A percentile compares a stretch with the other conserved stretches of the same genome.
phyloP scores from a whole-genome alignment of 2,888 invertebrate species.

The Anarsia innoxiella region DNA sequence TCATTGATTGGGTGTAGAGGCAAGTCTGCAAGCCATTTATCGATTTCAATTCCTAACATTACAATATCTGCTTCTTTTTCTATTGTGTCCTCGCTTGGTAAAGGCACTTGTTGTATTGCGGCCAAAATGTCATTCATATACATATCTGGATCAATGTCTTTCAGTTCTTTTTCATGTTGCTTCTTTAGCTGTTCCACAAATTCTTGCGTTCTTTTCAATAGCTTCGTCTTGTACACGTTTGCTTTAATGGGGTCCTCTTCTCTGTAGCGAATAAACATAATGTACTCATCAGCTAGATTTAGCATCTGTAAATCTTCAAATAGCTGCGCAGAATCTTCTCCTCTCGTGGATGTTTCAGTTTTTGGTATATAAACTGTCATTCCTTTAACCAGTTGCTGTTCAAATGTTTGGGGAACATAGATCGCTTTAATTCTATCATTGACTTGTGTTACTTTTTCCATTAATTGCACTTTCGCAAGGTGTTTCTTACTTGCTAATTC shows the following conservation, averaged over 20 bases:
- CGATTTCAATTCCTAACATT: slow-evolving; percentile 40
- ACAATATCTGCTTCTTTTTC: slow-evolving; percentile 46
- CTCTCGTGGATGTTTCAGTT: slow-evolving; percentile 14
- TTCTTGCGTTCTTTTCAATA: slow-evolving; percentile 22
- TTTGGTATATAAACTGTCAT: slow-evolving; percentile 28
- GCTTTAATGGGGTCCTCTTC: slow-evolving; percentile 35
- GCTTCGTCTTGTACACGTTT: slow-evolving; percentile 37
- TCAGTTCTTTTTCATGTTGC: slow-evolving; percentile 26
- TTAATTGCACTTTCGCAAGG: slow-evolving; percentile 35
- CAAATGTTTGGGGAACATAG: slow-evolving; percentile 30
- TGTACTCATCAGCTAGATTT: slow-evolving; percentile 39
- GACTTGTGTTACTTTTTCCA: slow-evolving; percentile 36
- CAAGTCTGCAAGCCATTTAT: slow-evolving; percentile 47
- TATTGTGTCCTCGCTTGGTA: slow-evolving; percentile 37
- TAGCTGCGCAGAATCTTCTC: slow-evolving; percentile 22
- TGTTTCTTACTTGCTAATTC: slow-evolving; percentile 32
- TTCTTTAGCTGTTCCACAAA: slow-evolving; percentile 34
- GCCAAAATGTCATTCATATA: slow-evolving; percentile 34
- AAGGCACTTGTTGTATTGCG: slow-evolving; percentile 38
- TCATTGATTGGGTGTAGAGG: slow-evolving; percentile 28
- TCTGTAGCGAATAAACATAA: slow-evolving; percentile 34
- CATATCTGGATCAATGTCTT: slow-evolving; percentile 25
- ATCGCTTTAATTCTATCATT: slow-evolving; percentile 27
- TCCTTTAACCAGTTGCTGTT: slow-evolving; percentile 36
- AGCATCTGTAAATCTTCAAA: slow-evolving; percentile 36